A percentile compares a stretch with the other conserved stretches of the same genome.
Conservation (phyloP, 2,888 invertebrate species). For the Blera fallax region DNA sequence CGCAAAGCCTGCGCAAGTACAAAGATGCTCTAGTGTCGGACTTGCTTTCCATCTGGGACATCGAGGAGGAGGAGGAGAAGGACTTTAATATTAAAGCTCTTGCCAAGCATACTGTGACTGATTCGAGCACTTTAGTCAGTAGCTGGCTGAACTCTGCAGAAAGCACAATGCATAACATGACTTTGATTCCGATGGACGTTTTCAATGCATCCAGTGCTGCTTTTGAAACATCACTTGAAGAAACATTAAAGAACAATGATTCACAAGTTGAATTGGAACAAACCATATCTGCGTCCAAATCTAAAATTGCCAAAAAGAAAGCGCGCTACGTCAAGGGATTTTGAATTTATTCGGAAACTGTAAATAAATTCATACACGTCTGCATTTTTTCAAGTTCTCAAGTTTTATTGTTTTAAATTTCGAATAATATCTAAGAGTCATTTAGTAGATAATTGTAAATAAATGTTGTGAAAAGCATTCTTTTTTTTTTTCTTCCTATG, state of each 20-base stretch:
- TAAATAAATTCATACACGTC: too few species aligned
- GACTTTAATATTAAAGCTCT: conserved; percentile 13
- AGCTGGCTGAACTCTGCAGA: conserved; percentile 35
- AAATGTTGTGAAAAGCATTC: background rate
- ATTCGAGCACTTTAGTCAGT: conserved; percentile 12
- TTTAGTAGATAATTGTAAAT: too few species aligned
- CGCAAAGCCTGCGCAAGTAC: conserved; percentile 72
- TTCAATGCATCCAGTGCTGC: background rate
- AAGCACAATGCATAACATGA: conserved; percentile 31
- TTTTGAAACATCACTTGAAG: background rate
- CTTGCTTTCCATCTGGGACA: conserved; percentile 76
- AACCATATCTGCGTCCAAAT: background rate
- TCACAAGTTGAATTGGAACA: background rate
- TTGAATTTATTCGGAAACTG: too few species aligned
- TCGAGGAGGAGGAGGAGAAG: conserved; percentile 72
- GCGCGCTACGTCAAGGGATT: conserved; percentile 75
- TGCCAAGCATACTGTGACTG: background rate
- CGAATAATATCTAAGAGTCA: too few species aligned
- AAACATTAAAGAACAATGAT: background rate
- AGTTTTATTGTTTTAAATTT: background rate
- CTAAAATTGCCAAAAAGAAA: conserved; percentile 69
- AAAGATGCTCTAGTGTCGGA: conserved; percentile 76
- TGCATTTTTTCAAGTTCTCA: background rate
- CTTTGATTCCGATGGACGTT: conserved; percentile 23
- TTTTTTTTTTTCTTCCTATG: too few species aligned